Base-by-base conservation (phyloP, 2,113 vertebrate species). In the Lepisosteus osseus region DNA sequence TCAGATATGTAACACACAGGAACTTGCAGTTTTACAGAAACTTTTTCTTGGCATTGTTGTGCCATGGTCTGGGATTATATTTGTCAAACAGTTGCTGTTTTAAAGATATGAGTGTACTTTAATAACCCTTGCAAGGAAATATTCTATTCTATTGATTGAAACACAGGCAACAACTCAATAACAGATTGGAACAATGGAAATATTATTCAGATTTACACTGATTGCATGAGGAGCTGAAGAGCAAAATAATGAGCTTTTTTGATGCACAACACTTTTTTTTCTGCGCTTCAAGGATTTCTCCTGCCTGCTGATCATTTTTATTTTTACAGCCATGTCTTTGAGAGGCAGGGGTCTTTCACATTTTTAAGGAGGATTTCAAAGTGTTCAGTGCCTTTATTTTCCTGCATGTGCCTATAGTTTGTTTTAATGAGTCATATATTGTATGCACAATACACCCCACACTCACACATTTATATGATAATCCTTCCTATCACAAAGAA, bases 161-260 rank as follows among this genome's bases (percentile, higher is more conserved):
- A 8, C 12, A 61, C 2, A 9, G 7, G 8, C 55, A 14, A 40
- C 41, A 2, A 9, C 57, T 70, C 56, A 17, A 6, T 7, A 15
- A 51, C 40, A 67, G 3, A 54, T 15, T 54, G 6, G 44, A 17
- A 4, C 4, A 6, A 68, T 11, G 2, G 15, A 15, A 9, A 44
- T 44, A 59, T 44, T 29, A 29, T 29, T 29, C 29, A 29, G 29
- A 29, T 29, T 29, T 29, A 29, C 13, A 9, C 55, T 62, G 56
- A 70, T 61, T 61, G 54, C 62, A 44, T 13, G 17, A 62, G 56
- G 43, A 17, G 29, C 14, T 70, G 42, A 40, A 70, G 56, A 62
- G 44, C 43, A 7, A 51, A 62, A 47, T 70, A 55, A 61, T 6
- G 57, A 59, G n/a, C 62, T 56, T 47, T 70, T 70, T 70, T 61